phyloP scores from a whole-genome alignment of 2,888 invertebrate genomes.

The Keiferia lycopersicella region DNA sequence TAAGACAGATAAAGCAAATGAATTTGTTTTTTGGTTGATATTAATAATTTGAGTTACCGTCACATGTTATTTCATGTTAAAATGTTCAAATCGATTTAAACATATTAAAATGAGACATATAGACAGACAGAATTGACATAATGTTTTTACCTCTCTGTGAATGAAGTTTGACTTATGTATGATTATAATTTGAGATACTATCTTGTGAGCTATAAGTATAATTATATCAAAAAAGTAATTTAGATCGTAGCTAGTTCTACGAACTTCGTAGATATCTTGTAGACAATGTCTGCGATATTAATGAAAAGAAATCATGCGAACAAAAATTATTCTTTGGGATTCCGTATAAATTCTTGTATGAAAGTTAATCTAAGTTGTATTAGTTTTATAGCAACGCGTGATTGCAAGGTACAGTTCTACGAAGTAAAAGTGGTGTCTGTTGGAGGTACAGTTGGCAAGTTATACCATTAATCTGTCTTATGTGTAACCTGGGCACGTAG shows the following conservation, averaged over 20 bases:
- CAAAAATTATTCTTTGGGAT: not conserved
- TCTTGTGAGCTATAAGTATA: no score
- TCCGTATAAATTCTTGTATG: not conserved
- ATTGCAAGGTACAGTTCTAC: not conserved
- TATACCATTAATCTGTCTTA: constrained; percentile 9
- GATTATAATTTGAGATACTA: no score
- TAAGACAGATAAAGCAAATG: no score
- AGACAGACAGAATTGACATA: no score
- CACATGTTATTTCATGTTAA: no score
- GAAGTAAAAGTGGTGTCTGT: constrained; percentile 10
- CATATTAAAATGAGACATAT: no score
- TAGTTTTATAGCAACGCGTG: constrained; percentile 1
- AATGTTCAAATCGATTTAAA: no score
- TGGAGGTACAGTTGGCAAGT: constrained; percentile 10
- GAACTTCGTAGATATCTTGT: not conserved
- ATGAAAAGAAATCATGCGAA: not conserved
- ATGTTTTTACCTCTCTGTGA: no score
- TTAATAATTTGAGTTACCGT: no score
- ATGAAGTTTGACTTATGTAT: no score
- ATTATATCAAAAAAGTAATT: no score
- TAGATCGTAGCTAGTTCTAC: not conserved
- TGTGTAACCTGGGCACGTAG: constrained; percentile 9
- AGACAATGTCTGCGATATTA: not conserved
- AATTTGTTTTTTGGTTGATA: no score
- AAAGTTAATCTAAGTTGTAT: constrained; percentile 5